Percentiles rank a stretch among this genome's conserved stretches.
phyloP scores from a whole-genome alignment of 2,113 vertebrate species.

The Thunnus thynnus region DNA sequence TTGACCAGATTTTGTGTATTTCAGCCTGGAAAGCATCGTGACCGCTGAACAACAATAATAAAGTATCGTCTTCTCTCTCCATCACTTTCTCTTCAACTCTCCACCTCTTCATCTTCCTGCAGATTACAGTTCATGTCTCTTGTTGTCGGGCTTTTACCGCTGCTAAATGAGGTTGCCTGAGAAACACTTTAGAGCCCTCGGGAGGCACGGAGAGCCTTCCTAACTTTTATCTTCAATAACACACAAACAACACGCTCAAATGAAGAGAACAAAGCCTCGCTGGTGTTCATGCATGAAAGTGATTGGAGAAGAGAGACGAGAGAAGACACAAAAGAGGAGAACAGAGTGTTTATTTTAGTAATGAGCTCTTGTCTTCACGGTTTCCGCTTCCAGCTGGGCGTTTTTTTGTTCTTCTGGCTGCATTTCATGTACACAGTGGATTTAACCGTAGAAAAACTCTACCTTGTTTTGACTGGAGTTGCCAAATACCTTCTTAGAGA shows the following conservation, averaged over 20 bases:
- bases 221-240: constrained; percentile 58
- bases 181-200: constrained; percentile 42
- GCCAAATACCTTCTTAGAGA: constrained; percentile 35
- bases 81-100: neutral
- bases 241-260: constrained; percentile 44
- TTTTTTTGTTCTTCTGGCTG: constrained; percentile 52
- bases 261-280: constrained; percentile 49
- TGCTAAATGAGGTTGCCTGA: constrained; percentile 48
- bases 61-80: no score
- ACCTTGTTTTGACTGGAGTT: constrained; percentile 39
- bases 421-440: constrained; percentile 35
- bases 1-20: neutral
- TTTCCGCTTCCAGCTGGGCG: constrained; percentile 57
- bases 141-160: constrained; percentile 35
- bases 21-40: neutral
- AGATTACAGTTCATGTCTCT: constrained; percentile 34
- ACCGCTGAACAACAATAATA: neutral
- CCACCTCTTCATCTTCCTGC: constrained; percentile 25
- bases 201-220: constrained; percentile 26
- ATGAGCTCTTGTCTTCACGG: constrained; percentile 64
- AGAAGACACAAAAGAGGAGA: constrained; percentile 40
- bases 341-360: constrained; percentile 69
- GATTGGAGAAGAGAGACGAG: constrained; percentile 42
- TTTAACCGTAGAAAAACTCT: constrained; percentile 38
- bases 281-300: constrained; percentile 60